Evolutionary conservation across 2,888 invertebrate species (phyloP).

Genomic region (Drosophila diplacantha): DNA sequence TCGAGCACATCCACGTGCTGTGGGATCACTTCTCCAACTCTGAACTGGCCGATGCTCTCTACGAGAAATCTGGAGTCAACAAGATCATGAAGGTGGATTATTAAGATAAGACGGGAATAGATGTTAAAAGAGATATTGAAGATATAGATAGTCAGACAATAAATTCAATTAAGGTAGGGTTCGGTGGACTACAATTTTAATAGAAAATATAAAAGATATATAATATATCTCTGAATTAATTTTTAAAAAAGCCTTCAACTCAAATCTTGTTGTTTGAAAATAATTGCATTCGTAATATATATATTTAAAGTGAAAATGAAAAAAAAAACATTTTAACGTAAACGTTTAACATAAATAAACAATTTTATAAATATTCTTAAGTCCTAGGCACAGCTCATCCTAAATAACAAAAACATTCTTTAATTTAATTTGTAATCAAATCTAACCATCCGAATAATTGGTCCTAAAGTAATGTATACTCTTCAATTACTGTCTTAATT

Average conservation of each 20-base stretch:
- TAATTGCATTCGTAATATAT: not conserved
- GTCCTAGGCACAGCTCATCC: not conserved
- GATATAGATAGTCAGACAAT: constrained; percentile 2
- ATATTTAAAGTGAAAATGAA: not conserved
- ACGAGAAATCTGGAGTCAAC: constrained; percentile 86
- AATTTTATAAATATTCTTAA: not conserved
- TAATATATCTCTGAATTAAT: not conserved
- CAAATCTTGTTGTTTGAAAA: not conserved
- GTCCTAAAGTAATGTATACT: not conserved
- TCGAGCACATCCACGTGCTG: constrained; percentile 84
- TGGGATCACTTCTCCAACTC: constrained; percentile 90
- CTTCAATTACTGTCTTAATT: not conserved
- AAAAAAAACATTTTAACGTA: not conserved
- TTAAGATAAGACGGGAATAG: not conserved
- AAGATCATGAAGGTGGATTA: constrained; percentile 80
- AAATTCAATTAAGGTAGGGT: not conserved
- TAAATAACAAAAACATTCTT: not conserved
- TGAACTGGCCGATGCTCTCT: constrained; percentile 85
- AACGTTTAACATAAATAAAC: not conserved
- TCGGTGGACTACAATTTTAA: too few species aligned
- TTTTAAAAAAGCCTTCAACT: too few species aligned
- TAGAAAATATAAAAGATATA: not conserved
- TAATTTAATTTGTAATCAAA: not conserved
- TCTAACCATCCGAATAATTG: not conserved
- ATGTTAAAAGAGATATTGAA: not conserved